Base-by-base conservation (phyloP, 2,797 vertebrate species). In the Cirrhinus mrigala region DNA sequence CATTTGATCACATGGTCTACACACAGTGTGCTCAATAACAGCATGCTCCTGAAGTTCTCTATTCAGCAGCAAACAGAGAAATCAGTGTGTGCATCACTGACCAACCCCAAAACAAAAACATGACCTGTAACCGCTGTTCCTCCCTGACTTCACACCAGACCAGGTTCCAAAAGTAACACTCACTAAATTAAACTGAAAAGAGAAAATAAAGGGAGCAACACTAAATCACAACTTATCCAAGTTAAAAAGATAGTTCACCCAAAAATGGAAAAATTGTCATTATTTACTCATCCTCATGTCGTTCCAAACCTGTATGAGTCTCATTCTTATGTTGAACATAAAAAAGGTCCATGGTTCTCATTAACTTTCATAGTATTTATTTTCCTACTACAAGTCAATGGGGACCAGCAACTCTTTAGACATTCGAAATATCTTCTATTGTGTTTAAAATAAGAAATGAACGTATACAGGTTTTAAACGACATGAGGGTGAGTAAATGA, bases 1-100 rank as follows among this genome's bases (percentile, higher is more conserved):
- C 78, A 87, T 81, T 60, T 82, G 71, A 81, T 83, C 84, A 86
- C 82, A 79, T 66, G 33, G 27, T 82, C n/a, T 37, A 76, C 40
- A 74, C 24, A 77, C 71, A 62, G n/a, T 24, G 29, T 40, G 66
- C 54, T 70, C 75, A 73, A 81, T 40, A 81, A 81, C 78, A 85
- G 16, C 69, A 69, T 24, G 46, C 79, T 86, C 48, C 24, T 81
- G 20, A 81, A 86, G 27, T 74, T 74, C 58, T 85, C 46, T 69
- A 70, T 84, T 84, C 62, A 78, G 37, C 18, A 6, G 10, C 44
- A 60, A 79, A 81, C 50, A 75, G 48, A 60, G 20, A 12, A 3
- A 86, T 77, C 56, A 85, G 46, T 76, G 60, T 48, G 46, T 58
- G 79, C 66, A 58, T 82, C 86, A 70, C 44, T 66, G 79, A 66